phyloP scores from a whole-genome alignment of 2,113 vertebrate genomes.

The Paratilapia polleni region DNA sequence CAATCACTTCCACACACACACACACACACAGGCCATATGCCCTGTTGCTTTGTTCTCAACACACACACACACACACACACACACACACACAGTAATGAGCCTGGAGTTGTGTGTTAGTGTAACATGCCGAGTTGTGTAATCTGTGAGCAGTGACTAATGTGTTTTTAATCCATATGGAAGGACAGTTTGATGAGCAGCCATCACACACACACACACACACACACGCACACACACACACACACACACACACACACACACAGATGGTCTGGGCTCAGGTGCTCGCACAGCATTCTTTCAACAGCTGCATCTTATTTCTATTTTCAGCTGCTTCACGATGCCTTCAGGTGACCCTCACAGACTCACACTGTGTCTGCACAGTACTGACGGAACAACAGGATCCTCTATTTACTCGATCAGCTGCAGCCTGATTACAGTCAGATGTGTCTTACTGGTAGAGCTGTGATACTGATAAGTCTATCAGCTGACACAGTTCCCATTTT shows the following conservation, averaged over 20 bases:
- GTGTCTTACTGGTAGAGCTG: background rate
- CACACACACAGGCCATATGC: background rate
- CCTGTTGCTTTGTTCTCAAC: background rate
- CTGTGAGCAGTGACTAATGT: slow-evolving; percentile 26
- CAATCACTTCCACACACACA: background rate
- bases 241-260: background rate
- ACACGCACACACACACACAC: background rate
- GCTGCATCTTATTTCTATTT: too few species aligned
- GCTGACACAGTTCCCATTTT: too few species aligned
- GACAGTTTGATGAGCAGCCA: slow-evolving; percentile 10
- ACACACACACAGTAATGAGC: background rate
- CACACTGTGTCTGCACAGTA: background rate
- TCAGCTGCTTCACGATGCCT: background rate
- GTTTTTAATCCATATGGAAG: slow-evolving; percentile 31
- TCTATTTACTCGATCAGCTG: background rate
- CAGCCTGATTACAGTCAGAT: background rate
- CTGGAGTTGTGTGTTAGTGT: slow-evolving; percentile 1
- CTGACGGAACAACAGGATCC: background rate
- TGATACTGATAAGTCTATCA: background rate
- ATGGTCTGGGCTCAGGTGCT: background rate
- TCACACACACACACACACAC: slow-evolving; percentile 5
- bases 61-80: slow-evolving; percentile 5
- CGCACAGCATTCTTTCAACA: too few species aligned
- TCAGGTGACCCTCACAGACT: slow-evolving; percentile 1
- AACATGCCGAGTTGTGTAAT: slow-evolving; percentile 31